Evolutionary conservation across 2,888 invertebrate genomes (phyloP).

Genomic region (Dicyrtoma fusca): DNA sequence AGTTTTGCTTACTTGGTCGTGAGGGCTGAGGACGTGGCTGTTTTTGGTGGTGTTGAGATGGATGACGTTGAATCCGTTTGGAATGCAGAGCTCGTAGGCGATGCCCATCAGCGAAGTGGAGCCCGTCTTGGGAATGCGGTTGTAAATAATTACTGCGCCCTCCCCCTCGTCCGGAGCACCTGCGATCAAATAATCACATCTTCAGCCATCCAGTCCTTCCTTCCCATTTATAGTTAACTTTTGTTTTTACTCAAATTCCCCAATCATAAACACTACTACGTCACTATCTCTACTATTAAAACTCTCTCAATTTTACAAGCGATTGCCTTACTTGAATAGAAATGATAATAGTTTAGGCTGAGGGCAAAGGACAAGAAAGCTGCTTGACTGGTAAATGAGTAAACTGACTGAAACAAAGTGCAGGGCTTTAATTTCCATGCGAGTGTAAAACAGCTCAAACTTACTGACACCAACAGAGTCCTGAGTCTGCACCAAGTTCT

Average conservation of each 20-base stretch:
- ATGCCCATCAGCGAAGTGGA: constrained; percentile 94
- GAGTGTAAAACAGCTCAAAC: too few relatives aligned
- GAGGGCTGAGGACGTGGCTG: constrained; percentile 89
- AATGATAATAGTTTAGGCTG: too few relatives aligned
- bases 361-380: too few relatives aligned
- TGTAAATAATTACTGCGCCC: constrained; percentile 77
- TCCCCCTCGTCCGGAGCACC: constrained; percentile 23
- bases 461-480: constrained; percentile 15
- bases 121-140: constrained; percentile 95
- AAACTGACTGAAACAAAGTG: too few relatives aligned
- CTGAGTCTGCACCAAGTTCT: constrained; percentile 5
- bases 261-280: too few relatives aligned
- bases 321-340: too few relatives aligned
- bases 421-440: too few relatives aligned
- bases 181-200: neutral
- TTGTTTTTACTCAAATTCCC: too few relatives aligned
- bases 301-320: too few relatives aligned
- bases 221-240: too few relatives aligned
- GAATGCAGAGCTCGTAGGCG: constrained; percentile 81
- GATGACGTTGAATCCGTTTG: constrained; percentile 76
- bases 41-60: constrained; percentile 97
- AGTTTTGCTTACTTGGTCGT: constrained; percentile 73
- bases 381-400: too few relatives aligned
- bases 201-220: neutral
- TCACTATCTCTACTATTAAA: too few relatives aligned